Base-by-base conservation (phyloP, 2,797 vertebrate genomes). In the Pangasius macronema region DNA sequence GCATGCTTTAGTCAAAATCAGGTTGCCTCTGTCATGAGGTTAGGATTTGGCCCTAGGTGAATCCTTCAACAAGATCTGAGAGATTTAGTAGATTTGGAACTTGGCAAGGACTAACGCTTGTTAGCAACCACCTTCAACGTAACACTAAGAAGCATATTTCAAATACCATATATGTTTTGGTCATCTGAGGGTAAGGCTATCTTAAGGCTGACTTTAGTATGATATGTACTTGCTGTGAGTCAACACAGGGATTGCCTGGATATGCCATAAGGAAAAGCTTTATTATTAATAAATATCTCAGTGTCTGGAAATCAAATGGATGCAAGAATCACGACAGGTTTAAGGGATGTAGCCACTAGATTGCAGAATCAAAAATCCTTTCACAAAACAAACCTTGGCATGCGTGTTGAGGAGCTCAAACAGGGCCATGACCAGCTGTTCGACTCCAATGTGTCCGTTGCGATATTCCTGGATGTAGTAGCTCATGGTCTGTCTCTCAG, bases 381-480 rank as follows among this genome's bases (percentile, higher is more conserved):
- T 85, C 24, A 75, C 53, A 73, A 30, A 8, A 85, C 55, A 33
- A 36, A 98, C 98, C 97, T 99, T 99, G 80, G 98, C 97, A 0
- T 98, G 98, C 0, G 98, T 99, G 95, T 99, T 98, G 92, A 99
- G 96, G 57, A 99, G 96, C 93, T 99, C 97, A 0, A 98, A 98
- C 89, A 99, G 94, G 0, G 98, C 98, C 96, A 98, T 97, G 91
- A 97, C 96, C 0, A 99, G 95, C 87, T 97, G 96, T 85, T 98
- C 97, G 75, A 98, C 96, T 0, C 97, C 96, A 86, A 99, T 91
- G 91, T 98, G 96, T 13, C 96, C 96, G 0, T 97, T 94, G 82
- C 96, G 95, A 91, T 99, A 99, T 94, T 99, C 97, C 16, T 98
- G 97, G 91, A 99, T 94, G 91, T 99, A 99, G 95, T 99, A 99